These are phyloP conservation scores for Leuciscus idus DNA, from an alignment of 2,113 vertebrate genomes.

Conservation along the genomic window DNA sequence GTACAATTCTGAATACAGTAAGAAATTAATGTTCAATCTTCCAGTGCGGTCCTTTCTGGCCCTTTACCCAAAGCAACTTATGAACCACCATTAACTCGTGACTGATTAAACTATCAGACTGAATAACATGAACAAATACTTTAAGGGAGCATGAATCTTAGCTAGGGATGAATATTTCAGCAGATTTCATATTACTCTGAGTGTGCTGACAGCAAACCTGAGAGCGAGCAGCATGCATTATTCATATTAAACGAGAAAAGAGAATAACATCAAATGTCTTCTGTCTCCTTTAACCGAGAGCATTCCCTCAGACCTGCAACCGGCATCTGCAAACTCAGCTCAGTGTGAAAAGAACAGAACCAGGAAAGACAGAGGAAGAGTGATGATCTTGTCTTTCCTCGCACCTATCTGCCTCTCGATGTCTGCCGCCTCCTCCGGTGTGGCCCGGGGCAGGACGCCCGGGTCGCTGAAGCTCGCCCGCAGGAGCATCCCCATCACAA, in stretches of 20 bases:
- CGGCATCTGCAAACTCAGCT: not conserved
- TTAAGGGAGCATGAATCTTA: not conserved
- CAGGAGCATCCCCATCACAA: constrained; percentile 92
- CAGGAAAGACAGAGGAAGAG: constrained; percentile 30
- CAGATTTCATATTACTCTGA: constrained; percentile 39
- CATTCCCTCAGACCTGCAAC: constrained; percentile 16
- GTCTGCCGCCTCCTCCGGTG: constrained; percentile 90
- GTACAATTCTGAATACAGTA: not conserved
- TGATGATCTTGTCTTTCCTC: constrained; percentile 24
- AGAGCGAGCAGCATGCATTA: constrained; percentile 35
- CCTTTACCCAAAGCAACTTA: not conserved
- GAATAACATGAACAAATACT: constrained; percentile 5
- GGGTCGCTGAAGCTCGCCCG: constrained; percentile 95
- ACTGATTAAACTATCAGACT: constrained; percentile 33
- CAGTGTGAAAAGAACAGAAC: not conserved
- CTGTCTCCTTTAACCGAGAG: not conserved
- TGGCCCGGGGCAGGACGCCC: constrained; percentile 90
- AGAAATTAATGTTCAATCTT: not conserved
- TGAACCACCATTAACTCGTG: not conserved
- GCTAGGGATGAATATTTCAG: constrained; percentile 55
- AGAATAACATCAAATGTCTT: constrained; percentile 39
- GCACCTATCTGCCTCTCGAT: constrained; percentile 95
- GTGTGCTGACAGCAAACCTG: constrained; percentile 34
- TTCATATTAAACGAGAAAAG: constrained; percentile 21
- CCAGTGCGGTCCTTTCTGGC: not conserved